phyloP scores from a whole-genome alignment of 1,140 invertebrate species.

The Gerris buenoi region DNA sequence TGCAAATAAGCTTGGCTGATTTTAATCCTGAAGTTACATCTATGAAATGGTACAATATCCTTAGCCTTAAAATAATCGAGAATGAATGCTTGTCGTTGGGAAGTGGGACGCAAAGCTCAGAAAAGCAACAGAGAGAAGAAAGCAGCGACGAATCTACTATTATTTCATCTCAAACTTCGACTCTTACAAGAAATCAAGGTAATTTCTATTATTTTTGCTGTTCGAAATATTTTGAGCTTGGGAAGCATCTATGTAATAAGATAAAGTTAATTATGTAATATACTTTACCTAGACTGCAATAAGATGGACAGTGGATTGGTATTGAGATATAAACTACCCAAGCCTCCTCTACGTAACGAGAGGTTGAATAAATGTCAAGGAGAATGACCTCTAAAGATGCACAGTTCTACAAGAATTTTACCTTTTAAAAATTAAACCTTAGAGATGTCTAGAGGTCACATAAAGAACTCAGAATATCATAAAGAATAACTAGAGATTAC shows the following conservation, averaged over 20 bases:
- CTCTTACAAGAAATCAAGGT: slow-evolving; percentile 81
- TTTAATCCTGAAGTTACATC: slow-evolving; percentile 68
- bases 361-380: too few relatives aligned
- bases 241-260: slow-evolving; percentile 29
- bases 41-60: slow-evolving; percentile 87
- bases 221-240: too few relatives aligned
- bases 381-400: too few relatives aligned
- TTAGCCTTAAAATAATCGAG: slow-evolving; percentile 68
- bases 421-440: too few relatives aligned
- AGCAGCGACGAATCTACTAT: slow-evolving; percentile 93
- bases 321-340: too few relatives aligned
- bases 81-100: slow-evolving; percentile 24
- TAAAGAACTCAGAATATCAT: too few relatives aligned
- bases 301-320: too few relatives aligned
- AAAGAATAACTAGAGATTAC: too few relatives aligned
- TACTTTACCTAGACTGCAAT: background rate
- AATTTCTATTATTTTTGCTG: too few relatives aligned
- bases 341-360: too few relatives aligned
- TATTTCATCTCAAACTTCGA: slow-evolving; percentile 89
- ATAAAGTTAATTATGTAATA: slow-evolving; percentile 22
- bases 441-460: too few relatives aligned
- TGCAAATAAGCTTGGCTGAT: slow-evolving; percentile 87
- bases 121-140: slow-evolving; percentile 48
- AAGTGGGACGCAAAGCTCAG: slow-evolving; percentile 27
- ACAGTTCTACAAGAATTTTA: too few relatives aligned